Base-by-base conservation (phyloP, 2,888 invertebrate species). In the Aproaerema taeniolella region DNA sequence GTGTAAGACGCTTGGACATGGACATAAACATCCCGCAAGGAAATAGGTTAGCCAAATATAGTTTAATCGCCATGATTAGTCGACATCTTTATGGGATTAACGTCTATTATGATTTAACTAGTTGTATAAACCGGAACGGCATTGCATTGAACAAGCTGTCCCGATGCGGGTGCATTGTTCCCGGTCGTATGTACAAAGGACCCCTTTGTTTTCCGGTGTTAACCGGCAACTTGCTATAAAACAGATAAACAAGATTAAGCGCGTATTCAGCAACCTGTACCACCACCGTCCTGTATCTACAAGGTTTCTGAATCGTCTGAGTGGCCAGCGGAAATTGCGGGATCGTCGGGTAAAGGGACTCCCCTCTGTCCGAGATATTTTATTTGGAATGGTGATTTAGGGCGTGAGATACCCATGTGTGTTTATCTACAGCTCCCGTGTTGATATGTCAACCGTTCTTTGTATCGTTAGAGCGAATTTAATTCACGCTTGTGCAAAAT, bases 1-100 rank as follows among this genome's bases (percentile, higher is more conserved):
- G 67, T 65, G 60, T 52, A 57, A 54, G 49, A 49, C 53, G 50
- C 53, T 60, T 47, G 55, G 59, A 62, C 64, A 64, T 47, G 55
- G 59, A 62, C 64, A 64, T 70, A 80, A 81, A 80, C 80, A 78
- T 80, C 75, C 77, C 71, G 70, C 62, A 60, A 68, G 64, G 67
- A 78, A 75, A 53, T 70, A 52, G 70, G 72, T 61, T 73, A 71
- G 67, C 62, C 62, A 66, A 73, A 73, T 72, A 69, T 61, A 67
- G 64, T 64, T 62, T 64, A 57, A 69, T 71, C 60, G 55, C 54
- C 55, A 50, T 53, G 60, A 62, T 64, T 61, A 59, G 56, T 31
- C 6, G 17, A 24, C 14, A 31, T 11, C 31, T 39, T 25, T n/a
- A 17, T 30, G 10, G 17, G 20, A 32, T 31, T 26, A 36, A 20